A percentile compares a stretch with the other conserved stretches of the same genome.
These are phyloP conservation scores for Pocillopora verrucosa DNA, from an alignment of 64 coral and sea anemone genomes.

Conservation along the genomic window DNA sequence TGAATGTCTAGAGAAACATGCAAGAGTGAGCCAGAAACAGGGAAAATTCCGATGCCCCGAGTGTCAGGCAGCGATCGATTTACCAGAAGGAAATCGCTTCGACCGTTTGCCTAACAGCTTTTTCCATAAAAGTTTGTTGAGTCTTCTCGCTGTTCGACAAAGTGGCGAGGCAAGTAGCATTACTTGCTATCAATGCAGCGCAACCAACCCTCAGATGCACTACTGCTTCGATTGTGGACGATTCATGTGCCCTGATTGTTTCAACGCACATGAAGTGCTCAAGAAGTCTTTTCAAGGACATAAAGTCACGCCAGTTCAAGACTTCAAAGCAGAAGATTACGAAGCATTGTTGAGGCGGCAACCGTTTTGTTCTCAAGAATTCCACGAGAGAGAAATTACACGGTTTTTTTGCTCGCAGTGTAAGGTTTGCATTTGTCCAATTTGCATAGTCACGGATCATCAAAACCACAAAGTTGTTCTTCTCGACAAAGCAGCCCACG, in stretches of 20 bases:
- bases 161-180: background rate
- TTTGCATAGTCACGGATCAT: constrained; percentile 5
- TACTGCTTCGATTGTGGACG: too few species aligned
- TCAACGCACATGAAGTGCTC: too few species aligned
- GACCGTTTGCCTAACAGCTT: constrained; percentile 10
- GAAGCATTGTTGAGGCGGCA: background rate
- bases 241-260: too few species aligned
- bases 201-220: too few species aligned
- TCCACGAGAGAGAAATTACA: background rate
- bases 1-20: background rate
- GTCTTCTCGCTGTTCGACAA: background rate
- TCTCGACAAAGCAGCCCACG: background rate
- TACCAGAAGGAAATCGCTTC: constrained; percentile 10
- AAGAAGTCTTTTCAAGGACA: too few species aligned
- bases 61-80: constrained; percentile 7
- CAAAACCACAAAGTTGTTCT: background rate
- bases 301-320: too few species aligned
- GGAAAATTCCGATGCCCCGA: background rate
- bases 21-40: background rate
- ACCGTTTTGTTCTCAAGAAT: background rate
- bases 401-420: constrained; percentile 12
- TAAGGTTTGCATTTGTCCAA: background rate
- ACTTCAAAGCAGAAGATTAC: background rate
- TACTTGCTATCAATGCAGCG: background rate
- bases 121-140: constrained; percentile 18